Evolutionary conservation across 2,888 invertebrate genomes (phyloP).

Genomic region (Mesorhabditis spiculigera): DNA sequence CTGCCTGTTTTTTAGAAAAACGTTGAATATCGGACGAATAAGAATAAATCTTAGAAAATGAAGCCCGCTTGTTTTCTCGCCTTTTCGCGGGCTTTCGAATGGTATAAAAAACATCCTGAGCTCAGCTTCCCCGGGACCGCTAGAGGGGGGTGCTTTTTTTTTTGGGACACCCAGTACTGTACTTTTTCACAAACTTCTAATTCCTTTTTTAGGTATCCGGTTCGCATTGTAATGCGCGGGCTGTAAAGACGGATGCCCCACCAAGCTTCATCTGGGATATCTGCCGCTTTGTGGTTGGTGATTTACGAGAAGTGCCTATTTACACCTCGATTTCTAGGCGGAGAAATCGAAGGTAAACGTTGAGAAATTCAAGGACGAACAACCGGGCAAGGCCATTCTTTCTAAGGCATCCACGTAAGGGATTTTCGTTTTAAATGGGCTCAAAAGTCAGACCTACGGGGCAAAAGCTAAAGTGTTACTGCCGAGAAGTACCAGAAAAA

Average conservation of each 20-base stretch:
- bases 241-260: slow-evolving; percentile 90
- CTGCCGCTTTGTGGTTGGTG: slow-evolving; percentile 69
- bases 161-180: too few relatives aligned
- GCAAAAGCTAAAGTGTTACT: slow-evolving; percentile 9
- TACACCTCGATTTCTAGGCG: slow-evolving; percentile 25
- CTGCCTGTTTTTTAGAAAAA: too few relatives aligned
- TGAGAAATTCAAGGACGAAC: slow-evolving; percentile 22
- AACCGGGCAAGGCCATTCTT: slow-evolving; percentile 27
- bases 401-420: slow-evolving; percentile 10
- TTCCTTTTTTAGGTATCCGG: slow-evolving; percentile 73
- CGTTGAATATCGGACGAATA: too few relatives aligned
- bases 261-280: slow-evolving; percentile 84
- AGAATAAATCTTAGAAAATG: too few relatives aligned
- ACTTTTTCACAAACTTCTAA: background rate
- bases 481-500: background rate
- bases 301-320: background rate
- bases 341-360: slow-evolving; percentile 25
- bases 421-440: slow-evolving; percentile 3
- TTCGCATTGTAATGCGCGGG: slow-evolving; percentile 82
- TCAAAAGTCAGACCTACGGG: too few relatives aligned
- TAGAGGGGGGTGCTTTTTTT: too few relatives aligned
- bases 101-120: too few relatives aligned
- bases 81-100: too few relatives aligned
- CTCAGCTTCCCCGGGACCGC: too few relatives aligned
- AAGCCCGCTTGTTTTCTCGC: too few relatives aligned